Evolutionary conservation across 2,888 invertebrate genomes (phyloP).

Genomic region (Agelastica alni): DNA sequence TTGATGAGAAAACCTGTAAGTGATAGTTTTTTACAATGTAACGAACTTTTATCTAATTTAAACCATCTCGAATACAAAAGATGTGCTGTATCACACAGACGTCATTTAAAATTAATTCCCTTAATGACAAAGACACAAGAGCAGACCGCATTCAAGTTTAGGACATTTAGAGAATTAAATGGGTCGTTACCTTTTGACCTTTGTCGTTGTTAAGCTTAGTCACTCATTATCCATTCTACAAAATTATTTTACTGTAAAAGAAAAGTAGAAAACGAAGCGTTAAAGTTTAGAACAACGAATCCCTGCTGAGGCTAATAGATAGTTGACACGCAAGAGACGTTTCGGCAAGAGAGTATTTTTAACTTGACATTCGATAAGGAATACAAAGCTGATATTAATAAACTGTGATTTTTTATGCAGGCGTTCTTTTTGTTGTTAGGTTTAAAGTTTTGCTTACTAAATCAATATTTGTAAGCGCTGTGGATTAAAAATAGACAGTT

Average conservation of each 20-base stretch:
- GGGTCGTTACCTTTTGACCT: constrained; percentile 6
- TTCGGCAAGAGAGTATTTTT: no score
- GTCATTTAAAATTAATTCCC: neutral
- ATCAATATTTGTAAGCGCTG: no score
- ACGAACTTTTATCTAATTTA: neutral
- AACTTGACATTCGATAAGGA: no score
- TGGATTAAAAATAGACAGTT: no score
- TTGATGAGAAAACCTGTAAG: no score
- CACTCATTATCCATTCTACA: constrained; percentile 1
- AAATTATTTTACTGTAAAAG: neutral
- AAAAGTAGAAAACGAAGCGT: constrained; percentile 1
- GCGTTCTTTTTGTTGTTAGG: no score
- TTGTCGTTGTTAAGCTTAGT: neutral
- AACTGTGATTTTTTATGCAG: no score
- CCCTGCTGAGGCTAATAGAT: neutral
- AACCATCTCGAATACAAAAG: neutral
- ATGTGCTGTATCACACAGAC: neutral
- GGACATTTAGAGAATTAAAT: neutral
- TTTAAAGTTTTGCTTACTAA: no score
- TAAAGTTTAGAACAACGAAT: neutral
- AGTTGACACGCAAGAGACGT: neutral
- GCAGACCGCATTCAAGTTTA: constrained; percentile 4
- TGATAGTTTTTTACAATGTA: no score
- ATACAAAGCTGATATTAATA: no score
- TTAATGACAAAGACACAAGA: constrained; percentile 1